phyloP scores from a whole-genome alignment of 1,140 invertebrate species.

The Dreissena rostriformis region DNA sequence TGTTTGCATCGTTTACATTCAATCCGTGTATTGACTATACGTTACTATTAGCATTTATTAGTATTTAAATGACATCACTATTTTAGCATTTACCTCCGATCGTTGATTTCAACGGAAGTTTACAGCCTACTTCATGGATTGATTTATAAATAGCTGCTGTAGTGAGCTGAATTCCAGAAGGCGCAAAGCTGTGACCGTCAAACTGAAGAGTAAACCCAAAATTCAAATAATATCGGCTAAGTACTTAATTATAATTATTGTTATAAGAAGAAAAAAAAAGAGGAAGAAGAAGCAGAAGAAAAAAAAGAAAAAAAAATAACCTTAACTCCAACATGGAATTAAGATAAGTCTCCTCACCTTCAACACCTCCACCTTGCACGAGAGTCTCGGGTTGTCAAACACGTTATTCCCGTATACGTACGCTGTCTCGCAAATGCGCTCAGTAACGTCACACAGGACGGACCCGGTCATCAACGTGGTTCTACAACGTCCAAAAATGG shows the following conservation, averaged over 20 bases:
- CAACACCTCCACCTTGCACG: conserved; percentile 17
- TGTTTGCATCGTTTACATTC: no score
- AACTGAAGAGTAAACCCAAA: neutral
- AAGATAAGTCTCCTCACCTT: neutral
- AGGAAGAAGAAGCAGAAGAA: no score
- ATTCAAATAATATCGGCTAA: no score
- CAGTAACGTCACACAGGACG: conserved; percentile 21
- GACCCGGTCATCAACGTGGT: neutral
- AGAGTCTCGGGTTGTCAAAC: conserved; percentile 1
- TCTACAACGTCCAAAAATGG: no score
- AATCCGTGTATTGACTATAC: no score
- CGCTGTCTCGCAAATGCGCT: neutral
- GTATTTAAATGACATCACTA: no score
- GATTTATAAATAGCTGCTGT: conserved; percentile 19
- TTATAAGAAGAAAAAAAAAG: no score
- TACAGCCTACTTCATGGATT: conserved; percentile 28
- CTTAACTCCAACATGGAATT: no score
- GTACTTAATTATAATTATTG: no score
- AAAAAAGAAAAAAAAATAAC: no score
- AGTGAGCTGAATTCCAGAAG: neutral
- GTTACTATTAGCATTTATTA: no score
- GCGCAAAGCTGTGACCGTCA: conserved; percentile 26
- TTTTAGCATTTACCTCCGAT: no score
- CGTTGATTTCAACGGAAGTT: neutral
- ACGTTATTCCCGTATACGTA: conserved; percentile 24